Percentiles rank a stretch among this genome's conserved stretches.
Conservation (phyloP, 2,888 invertebrate genomes). For the Macroteleia sp. region DNA sequence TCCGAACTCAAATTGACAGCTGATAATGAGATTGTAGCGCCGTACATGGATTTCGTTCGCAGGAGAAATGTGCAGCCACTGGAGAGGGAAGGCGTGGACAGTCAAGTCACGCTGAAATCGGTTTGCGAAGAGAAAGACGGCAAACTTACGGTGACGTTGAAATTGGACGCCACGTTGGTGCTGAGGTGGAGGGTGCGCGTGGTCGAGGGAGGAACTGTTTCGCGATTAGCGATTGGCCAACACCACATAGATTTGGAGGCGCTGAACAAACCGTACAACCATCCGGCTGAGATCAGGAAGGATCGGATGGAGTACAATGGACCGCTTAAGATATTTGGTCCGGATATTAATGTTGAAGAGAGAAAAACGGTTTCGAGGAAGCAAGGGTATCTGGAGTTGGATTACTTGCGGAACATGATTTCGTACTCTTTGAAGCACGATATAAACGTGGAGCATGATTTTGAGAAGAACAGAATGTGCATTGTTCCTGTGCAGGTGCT, state of each 20-base stretch:
- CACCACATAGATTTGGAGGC: conserved; percentile 88
- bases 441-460: conserved; percentile 86
- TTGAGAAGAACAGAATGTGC: conserved; percentile 86
- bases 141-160: conserved; percentile 68
- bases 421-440: conserved; percentile 75
- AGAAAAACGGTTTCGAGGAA: conserved; percentile 57
- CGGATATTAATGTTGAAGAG: conserved; percentile 83
- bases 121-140: conserved; percentile 60
- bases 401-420: conserved; percentile 75
- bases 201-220: conserved; percentile 85
- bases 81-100: conserved; percentile 64
- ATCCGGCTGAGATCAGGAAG: conserved; percentile 79
- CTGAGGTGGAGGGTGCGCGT: conserved; percentile 86
- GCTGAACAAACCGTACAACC: conserved; percentile 86
- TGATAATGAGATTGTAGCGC: conserved; percentile 74
- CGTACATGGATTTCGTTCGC: conserved; percentile 84
- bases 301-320: conserved; percentile 77
- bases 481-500: conserved; percentile 88
- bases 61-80: conserved; percentile 79
- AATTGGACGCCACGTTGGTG: conserved; percentile 79
- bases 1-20: conserved; percentile 80
- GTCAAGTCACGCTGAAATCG: conserved; percentile 64
- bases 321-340: conserved; percentile 80
- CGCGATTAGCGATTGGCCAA: conserved; percentile 87
- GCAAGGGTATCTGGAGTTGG: conserved; percentile 72